Conservation (phyloP, 2,113 vertebrate genomes). For the Pipra filicauda region DNA sequence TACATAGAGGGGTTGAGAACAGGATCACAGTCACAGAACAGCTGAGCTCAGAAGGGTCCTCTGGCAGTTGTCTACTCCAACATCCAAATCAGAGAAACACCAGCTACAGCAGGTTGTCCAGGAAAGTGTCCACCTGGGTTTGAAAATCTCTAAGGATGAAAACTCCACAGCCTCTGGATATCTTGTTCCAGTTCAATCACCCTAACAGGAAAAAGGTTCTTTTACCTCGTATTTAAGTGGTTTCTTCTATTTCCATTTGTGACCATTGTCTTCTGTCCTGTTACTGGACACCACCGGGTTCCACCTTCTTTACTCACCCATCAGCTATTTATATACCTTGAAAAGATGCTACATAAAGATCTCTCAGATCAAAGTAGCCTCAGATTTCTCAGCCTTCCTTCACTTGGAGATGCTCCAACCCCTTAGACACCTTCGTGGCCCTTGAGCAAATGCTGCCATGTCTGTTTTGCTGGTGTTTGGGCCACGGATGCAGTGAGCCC, state of each 20-base stretch:
- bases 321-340: background rate
- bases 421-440: background rate
- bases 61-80: background rate
- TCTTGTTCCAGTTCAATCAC: background rate
- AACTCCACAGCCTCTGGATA: background rate
- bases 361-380: background rate
- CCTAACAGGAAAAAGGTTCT: background rate
- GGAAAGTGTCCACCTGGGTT: accelerated
- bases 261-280: background rate
- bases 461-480: background rate
- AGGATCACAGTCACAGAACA: background rate
- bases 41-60: background rate
- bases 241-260: background rate
- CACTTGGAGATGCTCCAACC: background rate
- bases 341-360: background rate
- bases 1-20: background rate
- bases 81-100: background rate
- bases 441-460: background rate
- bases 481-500: background rate
- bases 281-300: background rate
- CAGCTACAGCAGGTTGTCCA: background rate
- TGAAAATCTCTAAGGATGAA: background rate
- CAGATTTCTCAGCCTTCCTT: background rate
- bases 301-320: background rate
- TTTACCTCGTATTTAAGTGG: background rate